Evolutionary conservation across 1,140 invertebrate genomes (phyloP).

Genomic region (Apis mellifera): Amel_HAv3.1 CM009932.2:12078001-12078500

Average conservation of each 20-base stretch:
- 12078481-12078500: slow-evolving; percentile 9
- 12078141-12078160: no score
- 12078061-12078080: slow-evolving; percentile 41
- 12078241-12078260: no score
- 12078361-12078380: neutral
- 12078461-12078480: slow-evolving; percentile 1
- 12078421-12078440: slow-evolving; percentile 20
- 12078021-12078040: slow-evolving; percentile 54
- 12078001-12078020: slow-evolving; percentile 41
- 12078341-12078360: neutral
- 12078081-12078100: slow-evolving; percentile 5
- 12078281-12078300: no score
- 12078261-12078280: no score
- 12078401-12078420: neutral
- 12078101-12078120: slow-evolving; percentile 18
- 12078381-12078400: neutral
- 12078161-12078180: neutral
- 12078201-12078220: no score
- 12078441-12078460: slow-evolving; percentile 8
- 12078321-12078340: neutral
- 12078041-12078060: slow-evolving; percentile 26
- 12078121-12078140: neutral
- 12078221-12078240: no score
- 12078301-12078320: neutral
- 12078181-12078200: neutral